phyloP scores from a whole-genome alignment of 2,113 vertebrate species.

The Rutilus rutilus region DNA sequence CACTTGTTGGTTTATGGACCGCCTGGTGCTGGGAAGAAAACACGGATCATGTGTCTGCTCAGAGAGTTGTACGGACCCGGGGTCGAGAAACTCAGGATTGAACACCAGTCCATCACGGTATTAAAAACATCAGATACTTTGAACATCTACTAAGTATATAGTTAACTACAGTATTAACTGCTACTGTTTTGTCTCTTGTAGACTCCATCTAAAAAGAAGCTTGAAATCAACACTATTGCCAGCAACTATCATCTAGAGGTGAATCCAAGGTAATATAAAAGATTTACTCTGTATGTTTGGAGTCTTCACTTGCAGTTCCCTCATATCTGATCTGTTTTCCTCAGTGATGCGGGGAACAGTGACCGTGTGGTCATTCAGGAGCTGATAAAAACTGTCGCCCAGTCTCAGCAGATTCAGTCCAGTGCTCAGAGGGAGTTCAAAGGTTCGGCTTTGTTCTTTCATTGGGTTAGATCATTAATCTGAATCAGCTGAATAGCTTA shows the following conservation, averaged over 20 bases:
- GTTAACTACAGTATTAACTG: not conserved
- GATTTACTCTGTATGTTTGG: not conserved
- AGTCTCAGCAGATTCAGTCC: slow-evolving; percentile 96
- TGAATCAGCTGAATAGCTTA: not conserved
- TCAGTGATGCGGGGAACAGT: slow-evolving; percentile 91
- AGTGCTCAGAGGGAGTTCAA: slow-evolving; percentile 96
- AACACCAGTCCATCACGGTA: slow-evolving; percentile 94
- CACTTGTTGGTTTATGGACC: slow-evolving; percentile 95
- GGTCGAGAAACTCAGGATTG: slow-evolving; percentile 95
- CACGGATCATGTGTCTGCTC: slow-evolving; percentile 95
- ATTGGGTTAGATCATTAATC: slow-evolving; percentile 4
- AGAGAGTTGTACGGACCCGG: slow-evolving; percentile 92
- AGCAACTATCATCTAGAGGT: slow-evolving; percentile 99
- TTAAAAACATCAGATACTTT: not conserved
- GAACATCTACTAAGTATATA: not conserved
- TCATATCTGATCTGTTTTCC: slow-evolving; percentile 32
- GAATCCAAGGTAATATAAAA: slow-evolving; percentile 86
- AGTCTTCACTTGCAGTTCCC: not conserved
- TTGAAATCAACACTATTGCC: slow-evolving; percentile 97
- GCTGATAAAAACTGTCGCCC: slow-evolving; percentile 94
- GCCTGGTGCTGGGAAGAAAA: slow-evolving; percentile 96
- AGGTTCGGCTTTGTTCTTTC: slow-evolving; percentile 74
- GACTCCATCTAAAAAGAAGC: slow-evolving; percentile 98
- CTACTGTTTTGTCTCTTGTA: slow-evolving; percentile 53
- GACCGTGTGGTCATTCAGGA: slow-evolving; percentile 97